Evolutionary conservation across 2,888 invertebrate genomes (phyloP), one percentile per base, ranked within the genome.

Genomic region (Xestia sexstrigata): DNA sequence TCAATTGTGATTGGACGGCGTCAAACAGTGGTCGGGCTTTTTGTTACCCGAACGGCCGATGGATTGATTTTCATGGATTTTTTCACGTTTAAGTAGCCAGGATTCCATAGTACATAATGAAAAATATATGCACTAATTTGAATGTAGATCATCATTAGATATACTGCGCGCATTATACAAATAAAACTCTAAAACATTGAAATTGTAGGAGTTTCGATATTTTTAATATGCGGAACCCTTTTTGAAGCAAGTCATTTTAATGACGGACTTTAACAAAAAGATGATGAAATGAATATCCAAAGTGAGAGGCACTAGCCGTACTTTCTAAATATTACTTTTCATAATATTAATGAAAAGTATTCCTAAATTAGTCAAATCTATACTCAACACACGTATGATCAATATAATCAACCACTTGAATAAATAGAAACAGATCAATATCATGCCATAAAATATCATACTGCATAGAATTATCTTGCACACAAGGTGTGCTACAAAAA

Each of bases 1-100:
- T 83, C 81, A 84, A 82, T 76, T 73, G 83, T 74, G 69, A 79
- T 78, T 74, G 81, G 75, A 77, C 35, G 58, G 69, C 52, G 45
- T 42, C 63, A 72, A 77, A 15, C 68, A 42, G 35, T 66, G 13
- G 49, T 45, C 23, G 30, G 79, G 70, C 39, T 70, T 77, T 83
- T 83, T 67, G 62, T 52, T 70, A 79, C 65, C 65, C 66, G 39
- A 49, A 67, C 39, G 58, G 70, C 60, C 45, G 66, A 69, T 78
- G 39, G 55, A 73, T 63, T 39, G n/a, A 68, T 68, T 79, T 69
- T 70, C 45, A 58, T 52, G 6, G n/a, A 2, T 30, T 55, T 79
- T 76, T 74, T 65, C 17, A 49, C 30, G 20, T 23, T 13, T 11
- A 35, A 30, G 4, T 42, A 7, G 7, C 45, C 20, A 15, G 17